Evolutionary conservation across 2,113 vertebrate genomes (phyloP).

Genomic region (Hippocampus comes): DNA sequence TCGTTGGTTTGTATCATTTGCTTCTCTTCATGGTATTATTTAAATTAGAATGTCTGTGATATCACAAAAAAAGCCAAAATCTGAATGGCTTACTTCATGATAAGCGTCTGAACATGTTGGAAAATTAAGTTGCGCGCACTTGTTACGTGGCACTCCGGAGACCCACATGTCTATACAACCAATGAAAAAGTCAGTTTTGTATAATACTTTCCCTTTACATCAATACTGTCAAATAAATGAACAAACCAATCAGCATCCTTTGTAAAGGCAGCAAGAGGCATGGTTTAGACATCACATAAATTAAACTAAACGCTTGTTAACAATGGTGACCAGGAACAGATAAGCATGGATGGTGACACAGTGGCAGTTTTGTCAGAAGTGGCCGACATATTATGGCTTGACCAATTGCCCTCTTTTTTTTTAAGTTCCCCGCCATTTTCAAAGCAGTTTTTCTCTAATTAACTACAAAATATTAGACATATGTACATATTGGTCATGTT

Average conservation of each 20-base stretch:
- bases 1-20: no score
- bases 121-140: no score
- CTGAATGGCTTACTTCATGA: no score
- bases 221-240: not conserved
- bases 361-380: not conserved
- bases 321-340: not conserved
- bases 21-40: no score
- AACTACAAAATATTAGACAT: not conserved
- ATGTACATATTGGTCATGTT: not conserved
- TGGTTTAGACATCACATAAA: not conserved
- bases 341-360: not conserved
- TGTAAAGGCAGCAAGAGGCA: not conserved
- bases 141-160: no score
- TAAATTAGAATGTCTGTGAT: no score
- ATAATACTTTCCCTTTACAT: not conserved
- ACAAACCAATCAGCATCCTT: not conserved
- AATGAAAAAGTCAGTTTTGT: no score
- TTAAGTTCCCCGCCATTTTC: not conserved
- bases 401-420: not conserved
- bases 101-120: no score
- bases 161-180: no score
- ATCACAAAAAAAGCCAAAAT: no score
- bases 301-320: not conserved
- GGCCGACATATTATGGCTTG: not conserved
- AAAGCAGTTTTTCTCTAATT: not conserved